Base-by-base conservation (phyloP, 1,140 invertebrate genomes). In the Papilio dardanus region DNA sequence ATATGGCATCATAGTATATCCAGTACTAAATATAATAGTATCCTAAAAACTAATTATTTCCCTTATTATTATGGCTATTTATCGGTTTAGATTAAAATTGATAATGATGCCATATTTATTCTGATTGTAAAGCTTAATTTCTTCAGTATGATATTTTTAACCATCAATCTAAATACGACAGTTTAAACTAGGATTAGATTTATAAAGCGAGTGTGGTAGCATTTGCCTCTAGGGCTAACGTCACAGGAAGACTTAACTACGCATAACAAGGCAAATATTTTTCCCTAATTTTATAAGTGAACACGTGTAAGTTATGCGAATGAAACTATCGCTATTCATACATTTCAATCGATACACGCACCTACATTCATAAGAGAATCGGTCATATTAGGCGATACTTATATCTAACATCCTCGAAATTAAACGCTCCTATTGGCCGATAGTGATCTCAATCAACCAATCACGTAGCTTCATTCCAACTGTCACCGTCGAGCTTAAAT, bases 81-180 rank as follows among this genome's bases (percentile, higher is more conserved):
- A 66, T 71, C 21, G 76, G 71, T 71, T 74, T 58, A 77, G 30
- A 30, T n/a, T 33, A 40, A 71, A 35, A 54, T 50, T 74, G 58
- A 71, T 69, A 40, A 71, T 75, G 74, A 77, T 77, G 76, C 76
- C 76, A 77, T 77, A 77, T 77, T 75, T 74, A 58, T 74, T 62
- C 65, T 68, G 73, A 71, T 68, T 37, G 71, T 74, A 77, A 73
- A 74, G 76, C 76, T 77, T 77, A 28, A 69, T 69, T 46, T 42
- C 21, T 28, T 42, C 35, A 16, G 40, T 24, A 3, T 28, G 7
- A 21, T 69, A 10, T 50, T 50, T 16, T 30, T 74, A 75, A 86
- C 82, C 76, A 80, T 74, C 77, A 77, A 77, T 84, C 79, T 92
- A 92, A 92, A 92, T 92, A 89, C 91, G 81, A 90, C 88, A 88